Base-by-base conservation (phyloP, 2,797 vertebrate species). In the Typhlichthys eigenmanni region DNA sequence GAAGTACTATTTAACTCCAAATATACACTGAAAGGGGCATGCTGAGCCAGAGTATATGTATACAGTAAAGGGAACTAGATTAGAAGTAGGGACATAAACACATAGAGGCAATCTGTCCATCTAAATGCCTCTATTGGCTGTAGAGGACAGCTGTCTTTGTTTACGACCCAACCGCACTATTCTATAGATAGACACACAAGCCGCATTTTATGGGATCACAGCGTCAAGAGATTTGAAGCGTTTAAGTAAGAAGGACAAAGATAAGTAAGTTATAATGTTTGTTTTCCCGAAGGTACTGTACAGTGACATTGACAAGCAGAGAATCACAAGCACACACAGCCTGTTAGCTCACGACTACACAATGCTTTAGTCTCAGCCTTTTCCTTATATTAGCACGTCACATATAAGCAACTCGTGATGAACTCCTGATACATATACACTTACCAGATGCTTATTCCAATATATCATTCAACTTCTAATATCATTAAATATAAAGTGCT, bases 141-240 rank as follows among this genome's bases (percentile, higher is more conserved):
- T 16, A 29, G 24, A 60, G 51, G 64, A 60, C 59, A 66, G 60
- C 61, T 56, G 64, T 65, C 68, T 75, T 8, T 16, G 64, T 48
- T 51, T 62, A 58, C 19, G 52, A 76, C 71, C 71, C 62, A 55
- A 74, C 68, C 47, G 55, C 61, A 58, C 17, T 55, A 63, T 71
- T 78, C 68, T 76, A 74, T 66, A 82, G 72, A 86, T 76, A 75
- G 80, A 86, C 43, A 57, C 45, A 48, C 29, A 69, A 69, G 54
- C 74, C 45, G 67, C 54, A 43, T 43, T 49, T 78, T 19, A 0
- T 14, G 53, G 64, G 58, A 74, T 72, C 60, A 68, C 47, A 34
- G 58, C 71, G 67, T 79, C 77, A 73, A 75, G 62, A 58, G 61
- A 64, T 68, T 60, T 49, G 1, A 32, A 66, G 60, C 64, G 50